Evolutionary conservation across 1,140 invertebrate species (phyloP), one percentile per base, ranked within the genome.

Genomic region (Drosophila pruinosa): DNA sequence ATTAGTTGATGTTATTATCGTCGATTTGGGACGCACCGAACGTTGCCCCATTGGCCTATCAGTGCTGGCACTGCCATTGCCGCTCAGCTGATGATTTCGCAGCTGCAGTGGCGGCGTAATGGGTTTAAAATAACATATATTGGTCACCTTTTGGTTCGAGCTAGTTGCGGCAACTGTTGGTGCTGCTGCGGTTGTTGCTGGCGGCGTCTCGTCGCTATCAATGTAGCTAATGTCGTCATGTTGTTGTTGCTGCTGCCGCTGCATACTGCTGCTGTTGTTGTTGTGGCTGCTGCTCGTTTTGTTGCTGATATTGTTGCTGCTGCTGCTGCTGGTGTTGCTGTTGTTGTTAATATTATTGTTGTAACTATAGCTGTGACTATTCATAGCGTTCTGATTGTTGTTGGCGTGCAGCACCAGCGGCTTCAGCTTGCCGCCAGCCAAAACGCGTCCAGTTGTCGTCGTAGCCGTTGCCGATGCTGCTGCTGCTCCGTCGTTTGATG

Each of bases 201-300:
- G 38, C 14, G 72, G 72, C 17, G 69, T 65, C 8, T 91, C 90
- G 64, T 91, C 90, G 75, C 90, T 91, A 54, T 91, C 90, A 39
- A 91, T 91, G 43, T 82, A 91, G 70, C 68, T 91, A 14, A 91
- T 91, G 63, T 91, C 90, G 52, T 90, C 89, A 31, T 82, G 83
- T n/a, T 81, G 77, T 34, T 67, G 47, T 26, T 72, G 64, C 22
- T 28, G 39, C 12, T 26, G 53, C 4, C 43, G 56, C 14, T 72
- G 53, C 26, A 14, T 59, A 24, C n/a, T 58, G 26, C 8, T 53
- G 38, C 17, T 54, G 43, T 28, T 58, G 31, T 22, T 34, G 10
- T 38, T 43, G 41, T 68, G 74, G 75, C 75, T 81, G 77, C 6
- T 79, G 72, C 14, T n/a, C n/a, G n/a, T n/a, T n/a, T n/a, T 70